Conservation (phyloP, 2,797 vertebrate genomes). For the Cephalopachus bancanus region DNA sequence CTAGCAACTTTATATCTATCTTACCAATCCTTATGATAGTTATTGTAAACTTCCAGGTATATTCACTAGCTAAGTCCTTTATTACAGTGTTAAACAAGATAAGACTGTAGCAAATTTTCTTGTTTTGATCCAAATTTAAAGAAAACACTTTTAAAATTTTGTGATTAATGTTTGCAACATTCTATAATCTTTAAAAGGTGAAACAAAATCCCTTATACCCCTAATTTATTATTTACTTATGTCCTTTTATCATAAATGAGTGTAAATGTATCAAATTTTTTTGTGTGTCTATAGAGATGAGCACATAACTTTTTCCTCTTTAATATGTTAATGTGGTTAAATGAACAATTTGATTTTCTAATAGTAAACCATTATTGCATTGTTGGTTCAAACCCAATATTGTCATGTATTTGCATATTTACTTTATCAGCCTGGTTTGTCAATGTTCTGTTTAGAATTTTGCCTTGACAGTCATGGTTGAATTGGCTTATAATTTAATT, state of each 20-base stretch:
- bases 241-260: not conserved
- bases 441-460: not conserved
- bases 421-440: not conserved
- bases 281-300: not conserved
- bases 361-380: not conserved
- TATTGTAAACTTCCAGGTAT: not conserved
- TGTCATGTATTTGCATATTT: not conserved
- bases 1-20: not conserved
- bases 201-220: not conserved
- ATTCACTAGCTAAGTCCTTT: not conserved
- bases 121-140: not conserved
- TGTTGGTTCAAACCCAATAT: not conserved
- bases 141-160: not conserved
- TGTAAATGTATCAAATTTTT: not conserved
- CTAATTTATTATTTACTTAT: not conserved
- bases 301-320: not conserved
- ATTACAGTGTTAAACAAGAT: not conserved
- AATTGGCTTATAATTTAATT: constrained; percentile 10
- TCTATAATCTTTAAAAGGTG: not conserved
- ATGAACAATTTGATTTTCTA: not conserved
- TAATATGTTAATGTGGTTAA: not conserved
- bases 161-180: not conserved
- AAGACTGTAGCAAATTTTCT: not conserved
- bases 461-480: not conserved
- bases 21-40: not conserved